These are phyloP conservation scores for Amazona vittata DNA, from an alignment of 2,113 vertebrate species.

Conservation along the genomic window DNA sequence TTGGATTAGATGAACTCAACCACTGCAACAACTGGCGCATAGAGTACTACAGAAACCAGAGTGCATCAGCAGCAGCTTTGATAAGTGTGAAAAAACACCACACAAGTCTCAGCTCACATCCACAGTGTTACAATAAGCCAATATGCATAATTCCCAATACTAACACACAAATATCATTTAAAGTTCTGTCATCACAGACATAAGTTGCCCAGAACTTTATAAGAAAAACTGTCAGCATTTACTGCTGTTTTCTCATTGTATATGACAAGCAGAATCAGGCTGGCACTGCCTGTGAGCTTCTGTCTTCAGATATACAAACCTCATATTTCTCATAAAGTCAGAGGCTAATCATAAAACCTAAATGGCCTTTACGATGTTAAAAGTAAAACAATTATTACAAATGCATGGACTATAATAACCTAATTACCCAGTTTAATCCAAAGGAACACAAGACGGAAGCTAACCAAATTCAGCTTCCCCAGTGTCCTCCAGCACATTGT, in stretches of 20 bases:
- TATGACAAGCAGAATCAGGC: background rate
- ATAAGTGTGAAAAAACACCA: fast-evolving
- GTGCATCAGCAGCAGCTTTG: background rate
- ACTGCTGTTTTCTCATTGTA: background rate
- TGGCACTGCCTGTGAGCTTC: background rate
- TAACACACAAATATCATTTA: background rate
- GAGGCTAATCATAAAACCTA: constrained; percentile 2
- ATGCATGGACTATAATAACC: background rate
- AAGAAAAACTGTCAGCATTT: background rate
- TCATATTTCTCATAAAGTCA: background rate
- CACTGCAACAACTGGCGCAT: background rate
- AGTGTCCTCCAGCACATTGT: background rate
- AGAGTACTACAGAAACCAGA: background rate
- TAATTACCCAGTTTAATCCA: background rate
- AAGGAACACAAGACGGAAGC: background rate
- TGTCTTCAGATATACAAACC: background rate
- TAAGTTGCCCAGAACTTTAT: background rate
- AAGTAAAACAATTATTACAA: constrained; percentile 28
- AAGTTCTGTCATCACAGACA: background rate
- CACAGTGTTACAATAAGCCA: background rate
- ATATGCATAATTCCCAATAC: background rate
- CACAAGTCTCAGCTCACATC: background rate
- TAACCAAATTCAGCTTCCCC: background rate
- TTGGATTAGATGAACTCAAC: background rate
- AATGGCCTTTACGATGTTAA: background rate